Base-by-base conservation (phyloP, 1,140 invertebrate genomes). In the Alviniconcha marisindica region DNA sequence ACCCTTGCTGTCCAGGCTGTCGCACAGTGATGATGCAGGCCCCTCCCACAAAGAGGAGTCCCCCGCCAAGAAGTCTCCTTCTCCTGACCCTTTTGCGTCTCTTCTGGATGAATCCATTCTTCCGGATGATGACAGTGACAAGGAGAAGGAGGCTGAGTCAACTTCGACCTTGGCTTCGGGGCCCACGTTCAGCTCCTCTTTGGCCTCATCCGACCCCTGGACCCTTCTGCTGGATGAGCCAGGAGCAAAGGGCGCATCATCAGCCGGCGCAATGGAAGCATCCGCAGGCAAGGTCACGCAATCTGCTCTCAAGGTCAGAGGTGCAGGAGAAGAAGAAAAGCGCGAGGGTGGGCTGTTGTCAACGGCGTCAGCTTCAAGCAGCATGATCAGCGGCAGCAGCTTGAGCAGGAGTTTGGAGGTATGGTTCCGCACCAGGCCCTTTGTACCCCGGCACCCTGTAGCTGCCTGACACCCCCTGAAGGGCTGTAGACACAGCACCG, bases 221-320 rank as follows among this genome's bases (percentile, higher is more conserved):
- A 76, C 4, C 24, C 40, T 76, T 48, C n/a, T 76, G 44, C 73
- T 76, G 73, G 73, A 76, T 51, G 73, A 76, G 21, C 40, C 73
- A 71, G 69, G 33, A 24, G 69, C 33, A 71, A 33, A 40, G 24
- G 40, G 69, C 18, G 40, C 33, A 24, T 18, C 44, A 48, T 5
- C 36, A 10, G 69, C 69, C 69, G 40, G 36, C 36, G 40, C 38
- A 33, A 40, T 33, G 14, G 24, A 15, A 42, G 69, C 36, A 15
- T 40, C 69, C 4, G 38, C 24, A 31, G 36, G 69, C 69, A 71
- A 38, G 38, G 14, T 14, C 2, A 40, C 24, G 38, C 33, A 71
- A 42, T 18, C 36, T 15, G 7, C 33, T 7, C 4, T 24, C 15
- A 60, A 60, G 56, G 56, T n/a, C 2, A 14, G 10, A 71, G 63